A percentile compares a stretch with the other conserved stretches of the same genome.
phyloP scores from a whole-genome alignment of 2,113 vertebrate species.

The Maylandia zebra region DNA sequence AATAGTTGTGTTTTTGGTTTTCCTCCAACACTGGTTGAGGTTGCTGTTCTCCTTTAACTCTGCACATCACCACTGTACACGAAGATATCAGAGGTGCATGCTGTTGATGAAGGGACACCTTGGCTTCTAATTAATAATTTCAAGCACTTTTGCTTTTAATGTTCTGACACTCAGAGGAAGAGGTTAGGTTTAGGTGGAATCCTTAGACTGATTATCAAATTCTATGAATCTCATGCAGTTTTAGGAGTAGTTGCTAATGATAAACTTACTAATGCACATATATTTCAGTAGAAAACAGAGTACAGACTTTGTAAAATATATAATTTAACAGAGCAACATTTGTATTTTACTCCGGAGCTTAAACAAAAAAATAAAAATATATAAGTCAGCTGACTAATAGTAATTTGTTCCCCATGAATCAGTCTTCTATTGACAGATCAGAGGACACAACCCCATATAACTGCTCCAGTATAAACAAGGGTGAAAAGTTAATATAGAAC shows the following conservation, averaged over 20 bases:
- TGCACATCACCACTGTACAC: background rate
- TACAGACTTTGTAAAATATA: background rate
- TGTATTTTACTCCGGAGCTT: background rate
- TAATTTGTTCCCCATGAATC: background rate
- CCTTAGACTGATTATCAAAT: background rate
- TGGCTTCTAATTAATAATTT: background rate
- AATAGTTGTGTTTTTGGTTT: conserved; percentile 13
- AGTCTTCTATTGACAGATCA: background rate
- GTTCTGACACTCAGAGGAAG: background rate
- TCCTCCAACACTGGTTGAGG: background rate
- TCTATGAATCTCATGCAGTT: background rate
- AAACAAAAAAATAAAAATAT: background rate
- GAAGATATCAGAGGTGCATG: background rate
- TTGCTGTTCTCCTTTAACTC: background rate
- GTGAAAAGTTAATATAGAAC: background rate
- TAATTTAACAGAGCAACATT: background rate
- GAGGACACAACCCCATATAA: background rate
- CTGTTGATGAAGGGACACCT: background rate
- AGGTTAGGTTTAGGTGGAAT: background rate
- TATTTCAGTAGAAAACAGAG: background rate
- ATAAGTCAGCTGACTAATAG: background rate
- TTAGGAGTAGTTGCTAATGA: too few relatives aligned
- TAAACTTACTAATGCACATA: background rate
- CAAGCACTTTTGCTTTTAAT: background rate
- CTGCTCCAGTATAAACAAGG: background rate